A percentile compares a stretch with the other conserved stretches of the same genome.
These are phyloP conservation scores for Notarius lentiginosus DNA, from an alignment of 2,113 vertebrate genomes.

Conservation along the genomic window DNA sequence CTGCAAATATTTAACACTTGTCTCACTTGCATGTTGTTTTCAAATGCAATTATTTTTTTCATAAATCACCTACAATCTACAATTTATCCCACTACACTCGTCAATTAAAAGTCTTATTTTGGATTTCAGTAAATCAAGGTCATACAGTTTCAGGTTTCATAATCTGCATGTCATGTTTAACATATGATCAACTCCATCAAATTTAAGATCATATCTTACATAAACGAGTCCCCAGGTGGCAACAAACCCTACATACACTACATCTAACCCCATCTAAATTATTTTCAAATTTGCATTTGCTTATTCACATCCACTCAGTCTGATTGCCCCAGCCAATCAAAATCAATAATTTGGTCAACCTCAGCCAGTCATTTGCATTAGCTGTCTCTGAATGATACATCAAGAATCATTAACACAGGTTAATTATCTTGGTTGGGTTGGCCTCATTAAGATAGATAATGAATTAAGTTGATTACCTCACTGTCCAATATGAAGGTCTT, in stretches of 20 bases:
- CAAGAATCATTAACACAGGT: conserved; percentile 39
- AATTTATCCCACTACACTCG: neutral
- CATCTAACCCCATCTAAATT: too few species aligned
- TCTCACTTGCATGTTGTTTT: neutral
- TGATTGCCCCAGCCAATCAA: neutral
- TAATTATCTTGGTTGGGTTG: conserved; percentile 41
- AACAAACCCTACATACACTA: neutral
- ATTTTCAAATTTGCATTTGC: neutral
- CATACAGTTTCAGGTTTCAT: neutral
- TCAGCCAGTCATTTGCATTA: neutral
- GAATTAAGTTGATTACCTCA: conserved; percentile 51
- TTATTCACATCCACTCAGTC: conserved; percentile 27
- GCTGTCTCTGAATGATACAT: conserved; percentile 35
- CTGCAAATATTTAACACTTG: neutral
- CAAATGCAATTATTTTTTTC: neutral
- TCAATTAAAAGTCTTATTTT: neutral
- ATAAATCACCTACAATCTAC: neutral
- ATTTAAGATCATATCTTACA: neutral
- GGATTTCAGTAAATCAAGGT: neutral
- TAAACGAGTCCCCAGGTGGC: neutral
- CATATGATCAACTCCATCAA: neutral
- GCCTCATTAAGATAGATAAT: conserved; percentile 52
- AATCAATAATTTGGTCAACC: conserved; percentile 40
- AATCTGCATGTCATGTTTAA: neutral
- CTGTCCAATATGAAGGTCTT: conserved; percentile 36